phyloP scores from a whole-genome alignment of 2,797 vertebrate species.

The Poecilia picta region DNA sequence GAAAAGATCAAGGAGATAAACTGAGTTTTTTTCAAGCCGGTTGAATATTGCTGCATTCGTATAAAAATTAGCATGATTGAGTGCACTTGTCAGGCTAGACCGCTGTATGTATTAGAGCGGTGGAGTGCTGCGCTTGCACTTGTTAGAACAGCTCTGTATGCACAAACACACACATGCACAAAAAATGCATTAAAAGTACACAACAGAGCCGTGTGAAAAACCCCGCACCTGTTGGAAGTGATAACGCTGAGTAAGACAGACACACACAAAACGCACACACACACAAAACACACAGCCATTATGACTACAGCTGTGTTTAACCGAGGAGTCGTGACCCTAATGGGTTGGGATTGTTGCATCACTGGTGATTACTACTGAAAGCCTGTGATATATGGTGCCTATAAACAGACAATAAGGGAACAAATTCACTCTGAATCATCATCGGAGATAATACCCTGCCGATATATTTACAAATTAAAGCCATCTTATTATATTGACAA shows the following conservation, averaged over 20 bases:
- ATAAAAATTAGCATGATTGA: slow-evolving; percentile 73
- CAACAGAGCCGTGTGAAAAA: slow-evolving; percentile 47
- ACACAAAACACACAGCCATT: slow-evolving; percentile 36
- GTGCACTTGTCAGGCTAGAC: slow-evolving; percentile 66
- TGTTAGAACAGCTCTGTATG: slow-evolving; percentile 60
- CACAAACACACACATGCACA: slow-evolving; percentile 52
- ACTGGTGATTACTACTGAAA: slow-evolving; percentile 71
- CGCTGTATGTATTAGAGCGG: slow-evolving; percentile 53
- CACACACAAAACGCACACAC: neutral
- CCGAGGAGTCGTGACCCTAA: slow-evolving; percentile 64
- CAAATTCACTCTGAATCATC: slow-evolving; percentile 26
- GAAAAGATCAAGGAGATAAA: slow-evolving; percentile 55
- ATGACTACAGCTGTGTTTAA: slow-evolving; percentile 69
- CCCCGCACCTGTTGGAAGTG: slow-evolving; percentile 68
- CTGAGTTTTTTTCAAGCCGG: slow-evolving; percentile 38
- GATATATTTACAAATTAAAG: slow-evolving; percentile 14
- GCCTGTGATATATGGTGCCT: slow-evolving; percentile 60
- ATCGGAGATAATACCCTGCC: slow-evolving; percentile 24
- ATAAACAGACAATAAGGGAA: slow-evolving; percentile 52
- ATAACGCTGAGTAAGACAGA: slow-evolving; percentile 75
- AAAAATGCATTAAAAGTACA: slow-evolving; percentile 43
- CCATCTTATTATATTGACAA: slow-evolving; percentile 19
- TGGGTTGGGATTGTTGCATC: slow-evolving; percentile 64
- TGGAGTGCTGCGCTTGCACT: slow-evolving; percentile 69
- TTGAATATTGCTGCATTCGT: slow-evolving; percentile 67